Evolutionary conservation across 2,888 invertebrate genomes (phyloP), one percentile per base, ranked within the genome.

Genomic region (Drosophila formosana): DNA sequence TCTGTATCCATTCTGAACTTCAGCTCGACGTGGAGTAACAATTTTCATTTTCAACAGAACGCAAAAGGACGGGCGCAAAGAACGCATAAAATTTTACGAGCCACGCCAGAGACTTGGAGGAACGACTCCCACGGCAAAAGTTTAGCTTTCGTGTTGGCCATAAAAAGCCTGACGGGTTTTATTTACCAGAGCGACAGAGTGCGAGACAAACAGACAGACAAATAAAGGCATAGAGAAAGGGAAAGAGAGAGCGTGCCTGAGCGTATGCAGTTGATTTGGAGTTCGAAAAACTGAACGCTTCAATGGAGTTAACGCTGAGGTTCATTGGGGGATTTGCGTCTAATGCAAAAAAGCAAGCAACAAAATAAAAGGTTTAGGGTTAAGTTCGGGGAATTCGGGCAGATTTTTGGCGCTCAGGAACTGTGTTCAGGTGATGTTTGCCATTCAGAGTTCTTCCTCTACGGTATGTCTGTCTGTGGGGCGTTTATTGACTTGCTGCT

Each of bases 11-110:
- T 32, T 30, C 55, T 49, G 43, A 46, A 46, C 25, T 51, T 46
- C 34, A 30, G 34, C 41, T 26, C 69, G 56, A 64, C 65, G 69
- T 74, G 75, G 66, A 82, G 88, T 85, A 88, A 83, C 83, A 88
- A 85, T 88, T 85, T 88, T 88, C 86, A 88, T 88, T 81, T 85
- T 75, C 73, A 80, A 81, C 80, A 28, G 80, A 30, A 9, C 72
- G 66, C 68, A 6, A 62, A 61, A 45, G 51, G 70, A 55, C 76
- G 77, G 76, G 81, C 83, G 80, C 78, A 80, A 80, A 81, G 81
- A 85, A 85, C 86, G 85, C 85, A 85, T 85, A 85, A 88, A 85
- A 82, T 85, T 85, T 85, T 88, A 85, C 88, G 85, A 85, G 83
- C 73, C 67, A 64, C 74, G 75, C 70, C 69, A 75, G 75, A 69